Base-by-base conservation (phyloP, 2,888 invertebrate genomes). In the Seira sanloemensis region DNA sequence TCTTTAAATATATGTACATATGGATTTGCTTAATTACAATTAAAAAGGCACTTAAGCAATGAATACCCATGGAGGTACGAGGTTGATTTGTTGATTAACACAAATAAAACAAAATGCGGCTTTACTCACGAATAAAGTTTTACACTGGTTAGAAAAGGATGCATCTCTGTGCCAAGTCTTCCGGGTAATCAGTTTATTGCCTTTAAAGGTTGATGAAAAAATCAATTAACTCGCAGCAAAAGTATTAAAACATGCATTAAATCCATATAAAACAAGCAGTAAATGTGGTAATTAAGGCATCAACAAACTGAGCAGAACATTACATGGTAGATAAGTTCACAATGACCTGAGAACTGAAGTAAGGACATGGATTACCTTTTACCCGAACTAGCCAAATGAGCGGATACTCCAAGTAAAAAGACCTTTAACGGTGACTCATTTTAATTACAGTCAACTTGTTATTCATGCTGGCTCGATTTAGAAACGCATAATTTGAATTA, bases 141-240 rank as follows among this genome's bases (percentile, higher is more conserved):
- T n/a, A n/a, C n/a, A n/a, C n/a, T n/a, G n/a, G n/a, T n/a, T n/a
- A n/a, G 37, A 73, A 75, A 80, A 83, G 66, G 58, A 46, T 68
- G n/a, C n/a, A n/a, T 82, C 50, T 58, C 27, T 66, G 77, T 73
- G 77, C 82, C 82, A 83, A 77, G 77, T 73, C 82, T 83, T 83
- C 82, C 82, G 82, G 82, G 77, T 82, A 77, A 83, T 83, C 54
- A 68, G 65, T 83, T 83, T 83, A 83, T 67, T 83, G 21, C 77
- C 25, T 72, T n/a, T n/a, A n/a, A n/a, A n/a, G n/a, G n/a, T 37
- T 78, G 82, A 72, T 83, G 82, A 83, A 37, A 37, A 37, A 83
- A 78, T 83, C 77, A 83, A 83, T 77, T 77, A 83, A 83, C 68
- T 78, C 77, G 37, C 37, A 37, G 12, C 37, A 7, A 7, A 37